These are phyloP conservation scores for Epinephelus awoara DNA, from an alignment of 2,797 vertebrate genomes.

Conservation along the genomic window DNA sequence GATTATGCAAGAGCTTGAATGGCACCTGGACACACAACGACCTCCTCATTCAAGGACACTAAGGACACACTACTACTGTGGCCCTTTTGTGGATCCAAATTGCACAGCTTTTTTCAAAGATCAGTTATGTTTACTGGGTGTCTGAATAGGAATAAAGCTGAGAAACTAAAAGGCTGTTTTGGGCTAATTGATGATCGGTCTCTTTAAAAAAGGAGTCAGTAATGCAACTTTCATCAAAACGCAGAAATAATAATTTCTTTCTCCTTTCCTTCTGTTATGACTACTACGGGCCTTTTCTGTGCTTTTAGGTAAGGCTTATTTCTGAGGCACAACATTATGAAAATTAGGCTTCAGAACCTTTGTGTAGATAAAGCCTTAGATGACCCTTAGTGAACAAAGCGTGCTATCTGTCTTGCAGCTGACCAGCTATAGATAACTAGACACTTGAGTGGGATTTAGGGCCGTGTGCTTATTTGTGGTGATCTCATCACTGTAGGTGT, in stretches of 20 bases:
- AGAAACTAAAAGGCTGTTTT: not conserved
- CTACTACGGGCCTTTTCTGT: not conserved
- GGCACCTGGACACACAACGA: slow-evolving; percentile 27
- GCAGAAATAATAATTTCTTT: not conserved
- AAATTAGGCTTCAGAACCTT: not conserved
- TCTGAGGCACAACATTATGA: not conserved
- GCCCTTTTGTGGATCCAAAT: not conserved
- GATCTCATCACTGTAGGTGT: slow-evolving; percentile 62
- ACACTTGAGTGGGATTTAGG: not conserved
- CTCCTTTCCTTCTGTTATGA: not conserved
- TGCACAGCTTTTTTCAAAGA: too few species aligned
- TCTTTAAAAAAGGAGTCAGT: slow-evolving; percentile 6
- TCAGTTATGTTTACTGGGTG: too few species aligned
- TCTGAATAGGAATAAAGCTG: too few species aligned
- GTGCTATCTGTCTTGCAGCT: not conserved
- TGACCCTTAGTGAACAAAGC: not conserved
- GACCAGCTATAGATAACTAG: slow-evolving; percentile 17
- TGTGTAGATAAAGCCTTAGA: not conserved
- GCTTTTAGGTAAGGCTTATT: not conserved
- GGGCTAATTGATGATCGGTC: not conserved
- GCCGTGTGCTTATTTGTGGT: slow-evolving; percentile 23
- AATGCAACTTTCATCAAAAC: not conserved
- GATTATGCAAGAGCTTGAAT: slow-evolving; percentile 40
- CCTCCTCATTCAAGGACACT: not conserved
- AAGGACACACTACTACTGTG: too few species aligned